Evolutionary conservation across 2,888 invertebrate genomes (phyloP).

Genomic region (Lasius fuliginosus): DNA sequence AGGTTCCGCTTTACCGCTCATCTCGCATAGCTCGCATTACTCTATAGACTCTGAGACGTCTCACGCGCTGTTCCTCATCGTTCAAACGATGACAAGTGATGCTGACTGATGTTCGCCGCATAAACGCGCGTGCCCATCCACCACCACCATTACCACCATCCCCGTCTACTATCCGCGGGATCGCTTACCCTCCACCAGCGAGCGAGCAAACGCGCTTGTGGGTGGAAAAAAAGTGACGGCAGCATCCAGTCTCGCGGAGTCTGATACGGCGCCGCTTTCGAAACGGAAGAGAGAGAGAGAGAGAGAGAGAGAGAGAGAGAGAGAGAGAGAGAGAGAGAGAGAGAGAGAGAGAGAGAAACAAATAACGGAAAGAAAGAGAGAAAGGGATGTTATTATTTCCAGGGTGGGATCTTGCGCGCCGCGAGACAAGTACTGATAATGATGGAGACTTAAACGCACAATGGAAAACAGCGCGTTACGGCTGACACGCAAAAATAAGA

Average conservation of each 20-base stretch:
- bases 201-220: constrained; percentile 49
- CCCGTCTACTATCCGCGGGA: constrained; percentile 23
- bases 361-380: constrained; percentile 10
- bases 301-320: constrained; percentile 13
- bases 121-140: constrained; percentile 71
- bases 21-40: constrained; percentile 42
- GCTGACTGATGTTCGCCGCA: constrained; percentile 80
- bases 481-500: constrained; percentile 39
- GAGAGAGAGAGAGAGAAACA: constrained; percentile 1
- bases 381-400: constrained; percentile 42
- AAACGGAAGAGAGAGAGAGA: constrained; percentile 15
- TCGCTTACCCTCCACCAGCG: constrained; percentile 25
- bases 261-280: constrained; percentile 55
- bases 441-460: constrained; percentile 33
- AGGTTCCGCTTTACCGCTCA: constrained; percentile 60
- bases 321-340: constrained; percentile 17
- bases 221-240: constrained; percentile 66
- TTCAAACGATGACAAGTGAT: constrained; percentile 82
- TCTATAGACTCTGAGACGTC: constrained; percentile 58
- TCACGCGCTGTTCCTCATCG: constrained; percentile 75
- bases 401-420: constrained; percentile 7
- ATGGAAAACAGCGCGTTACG: constrained; percentile 31
- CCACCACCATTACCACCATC: constrained; percentile 37
- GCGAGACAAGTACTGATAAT: constrained; percentile 51
- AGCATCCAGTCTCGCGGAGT: constrained; percentile 32